Base-by-base conservation (phyloP, 2,888 invertebrate species). In the Vanessa cardui region DNA sequence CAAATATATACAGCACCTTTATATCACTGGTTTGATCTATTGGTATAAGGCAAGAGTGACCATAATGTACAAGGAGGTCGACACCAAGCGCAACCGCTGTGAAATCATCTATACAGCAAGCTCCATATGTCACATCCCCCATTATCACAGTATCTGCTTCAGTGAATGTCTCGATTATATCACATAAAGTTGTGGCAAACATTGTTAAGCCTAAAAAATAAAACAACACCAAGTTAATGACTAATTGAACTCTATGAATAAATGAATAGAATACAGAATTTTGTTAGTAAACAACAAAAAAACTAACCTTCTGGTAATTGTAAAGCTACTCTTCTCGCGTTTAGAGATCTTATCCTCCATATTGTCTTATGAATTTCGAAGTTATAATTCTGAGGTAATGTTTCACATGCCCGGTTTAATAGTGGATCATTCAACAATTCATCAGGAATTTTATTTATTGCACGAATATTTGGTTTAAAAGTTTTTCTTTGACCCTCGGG, bases 51-150 rank as follows among this genome's bases (percentile, higher is more conserved):
- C 99, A 99, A 74, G 99, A 99, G 87, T 99, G 99, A 1, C 99
- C 99, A 85, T 99, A 99, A 88, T 99, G 99, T 44, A 99, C 96
- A 73, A 99, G 90, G 26, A 99, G 91, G 78, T 99, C 98, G 9
- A 97, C 97, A 15, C 96, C 97, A 45, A 99, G 93, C 0, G 98
- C 97, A 78, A 95, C 94, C 0, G 99, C 99, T 0, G 98, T 98
- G 83, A 96, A 97, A 91, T 99, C 99, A 84, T 99, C 99, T 15
- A 99, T 96, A 86, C 99, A 99, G 85, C 99, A 99, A 0, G 99
- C 99, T 47, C 99, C 99, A 83, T 99, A 99, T 0, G 99, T 99
- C 18, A 99, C 99, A 90, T 99, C 99, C 8, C 98, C 99, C 98
- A 99, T 98, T 72, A 99, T 98, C 59, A 99, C 95, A 0, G 97